Conservation (phyloP, 2,888 invertebrate species). For the Plutella xylostella region DNA sequence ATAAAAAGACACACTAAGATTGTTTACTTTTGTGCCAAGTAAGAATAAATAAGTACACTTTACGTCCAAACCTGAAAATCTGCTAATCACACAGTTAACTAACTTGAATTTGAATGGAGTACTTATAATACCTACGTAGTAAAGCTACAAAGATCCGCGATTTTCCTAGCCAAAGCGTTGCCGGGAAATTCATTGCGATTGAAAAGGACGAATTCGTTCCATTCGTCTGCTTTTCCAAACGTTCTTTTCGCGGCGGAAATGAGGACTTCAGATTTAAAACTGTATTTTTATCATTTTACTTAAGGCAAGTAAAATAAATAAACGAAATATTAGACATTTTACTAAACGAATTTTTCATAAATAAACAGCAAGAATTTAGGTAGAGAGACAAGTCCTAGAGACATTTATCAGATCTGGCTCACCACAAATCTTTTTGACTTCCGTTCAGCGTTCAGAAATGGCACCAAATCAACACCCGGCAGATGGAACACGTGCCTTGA, state of each 20-base stretch:
- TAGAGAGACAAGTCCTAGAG: too few species aligned
- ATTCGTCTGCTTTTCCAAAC: slow-evolving; percentile 29
- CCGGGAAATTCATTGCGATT: slow-evolving; percentile 48
- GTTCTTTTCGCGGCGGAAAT: slow-evolving; percentile 29
- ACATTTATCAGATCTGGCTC: too few species aligned
- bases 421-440: background rate
- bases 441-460: slow-evolving; percentile 24
- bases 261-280: slow-evolving; percentile 23
- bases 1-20: too few species aligned
- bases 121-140: background rate
- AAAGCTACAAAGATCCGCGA: slow-evolving; percentile 9
- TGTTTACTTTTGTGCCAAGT: too few species aligned
- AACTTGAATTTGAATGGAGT: background rate
- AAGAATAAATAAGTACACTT: too few species aligned
- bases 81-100: too few species aligned
- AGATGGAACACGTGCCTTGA: slow-evolving; percentile 51
- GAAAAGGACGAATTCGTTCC: slow-evolving; percentile 43
- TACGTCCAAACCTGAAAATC: too few species aligned
- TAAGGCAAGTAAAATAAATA: too few species aligned
- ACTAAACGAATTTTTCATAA: too few species aligned
- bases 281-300: too few species aligned
- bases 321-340: too few species aligned
- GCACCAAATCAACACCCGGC: slow-evolving; percentile 38
- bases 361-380: too few species aligned
- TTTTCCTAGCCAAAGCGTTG: slow-evolving; percentile 22